A percentile compares a stretch with the other conserved stretches of the same genome.
phyloP scores from a whole-genome alignment of 2,888 invertebrate genomes.

The Osmoderma eremita region DNA sequence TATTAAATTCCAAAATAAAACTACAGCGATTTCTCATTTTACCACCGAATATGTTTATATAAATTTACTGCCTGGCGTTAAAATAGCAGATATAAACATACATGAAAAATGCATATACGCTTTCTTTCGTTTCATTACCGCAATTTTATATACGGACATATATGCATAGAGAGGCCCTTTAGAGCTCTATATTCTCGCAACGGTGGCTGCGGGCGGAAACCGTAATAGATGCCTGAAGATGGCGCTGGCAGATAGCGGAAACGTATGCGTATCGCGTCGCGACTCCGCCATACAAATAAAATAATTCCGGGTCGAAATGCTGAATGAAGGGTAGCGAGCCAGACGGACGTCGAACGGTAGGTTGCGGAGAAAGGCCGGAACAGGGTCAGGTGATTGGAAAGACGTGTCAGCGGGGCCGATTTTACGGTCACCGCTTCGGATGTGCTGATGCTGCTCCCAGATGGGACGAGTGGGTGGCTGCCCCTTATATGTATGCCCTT shows the following conservation, averaged over 20 bases:
- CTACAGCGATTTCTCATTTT: slow-evolving; percentile 3
- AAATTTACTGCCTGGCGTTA: slow-evolving; percentile 4
- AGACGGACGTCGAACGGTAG: neutral
- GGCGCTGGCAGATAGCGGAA: neutral
- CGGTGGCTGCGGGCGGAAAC: neutral
- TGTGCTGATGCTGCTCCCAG: slow-evolving; percentile 57
- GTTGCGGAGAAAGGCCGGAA: slow-evolving; percentile 15
- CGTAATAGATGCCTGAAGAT: slow-evolving; percentile 12
- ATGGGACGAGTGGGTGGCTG: slow-evolving; percentile 50
- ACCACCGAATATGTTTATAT: neutral
- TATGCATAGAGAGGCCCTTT: neutral
- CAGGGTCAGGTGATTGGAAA: slow-evolving; percentile 50
- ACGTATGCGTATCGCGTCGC: slow-evolving; percentile 34
- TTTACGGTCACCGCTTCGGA: slow-evolving; percentile 56
- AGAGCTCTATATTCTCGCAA: slow-evolving; percentile 10
- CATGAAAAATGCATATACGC: slow-evolving; percentile 15
- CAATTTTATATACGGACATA: slow-evolving; percentile 13
- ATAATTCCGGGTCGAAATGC: slow-evolving; percentile 37
- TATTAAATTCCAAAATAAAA: slow-evolving; percentile 7
- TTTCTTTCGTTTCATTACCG: slow-evolving; percentile 15
- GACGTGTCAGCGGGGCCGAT: slow-evolving; percentile 54
- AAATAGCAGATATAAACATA: slow-evolving; percentile 11
- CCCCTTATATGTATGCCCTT: slow-evolving; percentile 52
- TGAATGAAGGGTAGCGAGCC: slow-evolving; percentile 17
- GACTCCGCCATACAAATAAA: slow-evolving; percentile 35